Evolutionary conservation across 2,797 vertebrate species (phyloP), one percentile per base, ranked within the genome.

Genomic region (Molossus alvarezi): DNA sequence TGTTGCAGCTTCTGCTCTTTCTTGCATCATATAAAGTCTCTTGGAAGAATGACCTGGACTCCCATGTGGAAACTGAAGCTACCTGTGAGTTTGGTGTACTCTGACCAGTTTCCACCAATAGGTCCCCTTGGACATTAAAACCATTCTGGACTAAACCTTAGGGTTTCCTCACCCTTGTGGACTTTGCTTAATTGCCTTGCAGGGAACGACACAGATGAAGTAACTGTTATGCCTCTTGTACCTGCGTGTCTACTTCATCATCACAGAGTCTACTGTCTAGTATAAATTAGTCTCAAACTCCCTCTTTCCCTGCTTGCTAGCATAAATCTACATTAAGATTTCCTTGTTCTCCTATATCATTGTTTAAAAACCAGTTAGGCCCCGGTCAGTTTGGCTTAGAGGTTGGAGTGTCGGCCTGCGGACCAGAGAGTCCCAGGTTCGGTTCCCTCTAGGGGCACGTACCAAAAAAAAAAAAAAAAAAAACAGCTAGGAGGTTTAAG

Each of bases 1-100:
- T 2, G 13, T 79, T 84, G 67, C 45, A 91, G 77, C 13, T 73
- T 92, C 76, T 93, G 29, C n/a, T 55, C 4, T 90, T 81, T 94
- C 76, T 96, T 95, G 79, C 77, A 62, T 95, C 90, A 92, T 71
- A 51, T 55, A 57, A 21, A 57, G 29, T 75, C 62, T 95, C 92
- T 81, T n/a, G 75, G 71, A 94, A 94, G 84, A 84, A 37, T 29
- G 17, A 73, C 18, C 48, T 87, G 17, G 17, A 75, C 20, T 94
- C 91, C 64, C 75, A 20, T 0, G n/a, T 57, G 73, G 41, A 48
- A 83, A 85, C 17, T 25, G 79, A n/a, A 79, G 53, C 73, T 69
- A 37, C 73, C 29, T 1, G 9, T 9, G 85, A 53, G 8, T 64
- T 71, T 67, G 13, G 25, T 53, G 8, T 37, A 3, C 14, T 53